phyloP scores from a whole-genome alignment of 2,797 vertebrate species.

The Falco cherrug region DNA sequence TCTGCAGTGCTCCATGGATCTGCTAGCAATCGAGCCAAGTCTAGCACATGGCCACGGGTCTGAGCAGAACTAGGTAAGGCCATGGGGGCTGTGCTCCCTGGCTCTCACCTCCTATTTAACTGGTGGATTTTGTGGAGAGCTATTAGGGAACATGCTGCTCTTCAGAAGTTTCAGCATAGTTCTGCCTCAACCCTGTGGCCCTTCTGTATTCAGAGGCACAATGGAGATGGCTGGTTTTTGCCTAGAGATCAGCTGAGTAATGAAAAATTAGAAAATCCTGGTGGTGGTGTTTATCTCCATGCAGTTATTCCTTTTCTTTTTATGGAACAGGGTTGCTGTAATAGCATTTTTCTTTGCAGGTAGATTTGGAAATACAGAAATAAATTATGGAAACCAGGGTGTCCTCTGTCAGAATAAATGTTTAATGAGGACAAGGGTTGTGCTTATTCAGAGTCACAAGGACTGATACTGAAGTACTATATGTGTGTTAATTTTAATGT shows the following conservation, averaged over 20 bases:
- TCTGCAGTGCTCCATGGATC: neutral
- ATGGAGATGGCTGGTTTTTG: neutral
- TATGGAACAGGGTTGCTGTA: neutral
- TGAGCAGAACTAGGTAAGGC: neutral
- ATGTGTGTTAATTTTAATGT: constrained; percentile 32
- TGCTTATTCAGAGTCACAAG: neutral
- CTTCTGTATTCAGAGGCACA: neutral
- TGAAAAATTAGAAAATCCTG: neutral
- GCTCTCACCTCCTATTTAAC: neutral
- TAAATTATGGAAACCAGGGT: constrained; percentile 24
- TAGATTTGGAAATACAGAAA: constrained; percentile 8
- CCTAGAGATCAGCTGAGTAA: neutral
- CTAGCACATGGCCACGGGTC: rapidly evolving
- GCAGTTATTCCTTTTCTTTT: neutral
- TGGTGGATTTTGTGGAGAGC: neutral
- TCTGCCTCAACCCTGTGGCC: neutral
- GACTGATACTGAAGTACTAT: neutral
- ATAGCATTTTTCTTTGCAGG: constrained; percentile 2
- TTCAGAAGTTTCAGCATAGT: neutral
- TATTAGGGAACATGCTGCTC: neutral
- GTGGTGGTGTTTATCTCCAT: neutral
- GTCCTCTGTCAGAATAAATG: constrained; percentile 26
- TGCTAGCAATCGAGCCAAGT: neutral
- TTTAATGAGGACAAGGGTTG: constrained; percentile 41
- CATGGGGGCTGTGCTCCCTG: neutral